These are phyloP conservation scores for Nomada ferruginata DNA, from an alignment of 2,888 invertebrate genomes.

Conservation along the genomic window DNA sequence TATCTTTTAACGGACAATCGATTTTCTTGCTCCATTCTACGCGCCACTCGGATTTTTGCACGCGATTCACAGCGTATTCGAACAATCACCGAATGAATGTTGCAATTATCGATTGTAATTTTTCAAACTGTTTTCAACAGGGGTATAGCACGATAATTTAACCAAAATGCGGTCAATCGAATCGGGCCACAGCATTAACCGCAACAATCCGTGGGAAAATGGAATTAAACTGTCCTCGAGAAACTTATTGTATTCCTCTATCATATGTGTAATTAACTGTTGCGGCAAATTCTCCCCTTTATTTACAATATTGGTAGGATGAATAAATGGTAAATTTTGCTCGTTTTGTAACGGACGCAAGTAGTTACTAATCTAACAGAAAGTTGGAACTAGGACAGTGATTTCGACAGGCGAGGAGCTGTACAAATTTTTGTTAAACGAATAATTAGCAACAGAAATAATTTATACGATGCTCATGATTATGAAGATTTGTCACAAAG, in stretches of 20 bases:
- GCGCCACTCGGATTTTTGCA: conserved; percentile 18
- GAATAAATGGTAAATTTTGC: conserved; percentile 50
- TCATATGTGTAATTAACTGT: conserved; percentile 33
- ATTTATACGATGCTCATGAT: not conserved
- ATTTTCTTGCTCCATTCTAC: conserved; percentile 49
- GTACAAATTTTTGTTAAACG: not conserved
- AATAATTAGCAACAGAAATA: not conserved
- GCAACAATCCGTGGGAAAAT: conserved; percentile 13
- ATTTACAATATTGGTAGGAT: conserved; percentile 50
- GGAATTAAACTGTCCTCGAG: not conserved
- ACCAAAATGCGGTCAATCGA: conserved; percentile 43
- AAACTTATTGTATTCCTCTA: conserved; percentile 21
- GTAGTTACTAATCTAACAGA: conserved; percentile 57
- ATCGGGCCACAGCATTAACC: conserved; percentile 7
- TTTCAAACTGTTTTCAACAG: conserved; percentile 56
- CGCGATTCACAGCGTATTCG: conserved; percentile 2
- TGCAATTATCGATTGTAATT: conserved; percentile 60
- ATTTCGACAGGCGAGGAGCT: conserved; percentile 12
- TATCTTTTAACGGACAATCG: conserved; percentile 33
- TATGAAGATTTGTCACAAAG: not conserved
- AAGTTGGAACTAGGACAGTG: conserved; percentile 54
- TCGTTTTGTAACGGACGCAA: conserved; percentile 57
- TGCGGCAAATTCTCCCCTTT: conserved; percentile 33
- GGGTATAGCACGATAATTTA: conserved; percentile 39
- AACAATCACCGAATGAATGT: conserved; percentile 35